Evolutionary conservation across 2,113 vertebrate species (phyloP), one percentile per base, ranked within the genome.

Genomic region (Albula goreensis): DNA sequence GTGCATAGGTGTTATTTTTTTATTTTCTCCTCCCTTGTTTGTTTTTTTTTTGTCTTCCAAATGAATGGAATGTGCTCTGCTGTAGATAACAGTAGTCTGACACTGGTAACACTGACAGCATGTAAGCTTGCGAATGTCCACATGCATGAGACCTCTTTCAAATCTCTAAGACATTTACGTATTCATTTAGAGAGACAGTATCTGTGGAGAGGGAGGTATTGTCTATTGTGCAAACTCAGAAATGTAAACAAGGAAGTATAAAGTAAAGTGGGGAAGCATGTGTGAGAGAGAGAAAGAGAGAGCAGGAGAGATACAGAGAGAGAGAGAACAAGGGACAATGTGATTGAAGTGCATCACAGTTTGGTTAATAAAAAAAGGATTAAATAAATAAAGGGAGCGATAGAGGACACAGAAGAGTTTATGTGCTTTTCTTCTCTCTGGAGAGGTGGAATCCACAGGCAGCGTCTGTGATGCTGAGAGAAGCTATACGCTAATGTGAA

Each of bases 101-200:
- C 96, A 97, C 96, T 96, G 96, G 96, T 96, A 90, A 97, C 96
- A 97, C 96, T 95, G 95, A 97, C 96, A 89, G 96, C 96, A 96
- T 97, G 96, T 96, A 97, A 95, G 96, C 96, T 97, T 96, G 96
- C 95, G 95, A 97, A 96, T 96, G 96, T 97, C 96, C 97, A 98
- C 98, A 98, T 99, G 98, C 98, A 99, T 96, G 96, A 97, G 94
- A 96, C 96, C 96, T 96, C 96, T 96, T 97, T 96, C 96, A 96
- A 94, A 97, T 97, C 94, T 96, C 95, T 96, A 97, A 96, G 96
- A 97, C 95, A 97, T 96, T 95, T 94, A 97, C 96, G 96, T 90
- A 96, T 94, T 96, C 93, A 94, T 98, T 98, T 96, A 98, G 97
- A 98, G 97, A 98, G 97, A 98, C 97, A 97, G 97, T 97, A 97